Conservation (phyloP, 2,888 invertebrate genomes). For the Pharmacophagus antenor region DNA sequence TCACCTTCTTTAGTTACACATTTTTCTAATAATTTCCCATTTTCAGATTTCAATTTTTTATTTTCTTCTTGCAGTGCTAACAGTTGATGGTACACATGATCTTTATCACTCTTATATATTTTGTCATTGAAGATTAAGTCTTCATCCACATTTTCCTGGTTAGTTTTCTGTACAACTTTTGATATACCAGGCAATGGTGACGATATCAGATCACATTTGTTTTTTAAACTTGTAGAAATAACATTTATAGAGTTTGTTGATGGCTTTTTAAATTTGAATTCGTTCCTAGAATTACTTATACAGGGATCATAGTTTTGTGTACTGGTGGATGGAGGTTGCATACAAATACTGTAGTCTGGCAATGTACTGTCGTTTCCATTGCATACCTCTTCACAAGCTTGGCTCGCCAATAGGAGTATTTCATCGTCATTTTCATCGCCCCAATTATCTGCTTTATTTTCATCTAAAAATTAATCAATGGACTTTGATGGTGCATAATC, state of each 20-base stretch:
- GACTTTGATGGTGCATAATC: not conserved
- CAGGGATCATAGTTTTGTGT: slow-evolving; percentile 54
- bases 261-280: slow-evolving; percentile 64
- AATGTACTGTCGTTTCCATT: slow-evolving; percentile 41
- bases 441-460: slow-evolving; percentile 53
- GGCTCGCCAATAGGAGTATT: slow-evolving; percentile 70
- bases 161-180: slow-evolving; percentile 44
- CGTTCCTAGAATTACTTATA: slow-evolving; percentile 55
- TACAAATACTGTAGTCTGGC: slow-evolving; percentile 64
- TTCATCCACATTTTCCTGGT: slow-evolving; percentile 45
- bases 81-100: slow-evolving; percentile 58
- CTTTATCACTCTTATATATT: slow-evolving; percentile 54
- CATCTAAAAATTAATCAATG: slow-evolving; percentile 37
- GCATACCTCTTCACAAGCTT: slow-evolving; percentile 68
- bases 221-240: slow-evolving; percentile 56
- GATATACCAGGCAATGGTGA: slow-evolving; percentile 67
- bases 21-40: slow-evolving; percentile 69
- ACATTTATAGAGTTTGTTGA: slow-evolving; percentile 41
- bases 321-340: slow-evolving; percentile 65
- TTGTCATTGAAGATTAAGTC: slow-evolving; percentile 61
- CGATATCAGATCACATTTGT: slow-evolving; percentile 62
- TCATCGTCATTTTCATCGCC: slow-evolving; percentile 75
- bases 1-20: slow-evolving; percentile 81
- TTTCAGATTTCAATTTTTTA: slow-evolving; percentile 65
- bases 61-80: slow-evolving; percentile 66